These are phyloP conservation scores for Sterrhoptilus dennistouni DNA, from an alignment of 2,113 vertebrate genomes.

Conservation along the genomic window DNA sequence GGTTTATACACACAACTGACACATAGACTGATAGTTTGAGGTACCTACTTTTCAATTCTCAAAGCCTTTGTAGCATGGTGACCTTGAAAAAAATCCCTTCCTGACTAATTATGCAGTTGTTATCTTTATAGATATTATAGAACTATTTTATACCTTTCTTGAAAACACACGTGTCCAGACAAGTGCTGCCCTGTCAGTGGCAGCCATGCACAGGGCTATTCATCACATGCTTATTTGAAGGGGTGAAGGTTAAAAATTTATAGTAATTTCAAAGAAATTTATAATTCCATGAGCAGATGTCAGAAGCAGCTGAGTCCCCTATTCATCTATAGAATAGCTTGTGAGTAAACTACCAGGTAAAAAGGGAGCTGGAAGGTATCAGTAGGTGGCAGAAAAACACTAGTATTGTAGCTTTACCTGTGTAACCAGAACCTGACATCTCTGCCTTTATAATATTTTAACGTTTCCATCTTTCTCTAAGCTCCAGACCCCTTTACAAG, in stretches of 20 bases:
- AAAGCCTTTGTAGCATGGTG: not conserved
- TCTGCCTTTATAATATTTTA: not conserved
- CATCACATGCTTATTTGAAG: not conserved
- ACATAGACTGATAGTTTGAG: not conserved
- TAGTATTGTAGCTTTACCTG: not conserved
- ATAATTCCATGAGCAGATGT: not conserved
- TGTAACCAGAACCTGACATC: not conserved
- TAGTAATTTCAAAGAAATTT: not conserved
- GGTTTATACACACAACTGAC: not conserved
- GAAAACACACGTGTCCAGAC: not conserved
- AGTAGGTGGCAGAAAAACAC: not conserved
- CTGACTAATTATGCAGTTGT: not conserved
- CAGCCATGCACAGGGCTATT: not conserved
- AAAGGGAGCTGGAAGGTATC: not conserved
- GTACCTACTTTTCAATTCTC: not conserved
- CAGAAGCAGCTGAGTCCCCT: not conserved
- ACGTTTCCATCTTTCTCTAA: not conserved
- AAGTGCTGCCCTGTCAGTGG: not conserved
- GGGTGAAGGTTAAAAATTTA: not conserved
- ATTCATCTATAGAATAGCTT: not conserved
- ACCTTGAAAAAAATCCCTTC: not conserved
- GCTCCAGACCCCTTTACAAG: not conserved
- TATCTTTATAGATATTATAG: not conserved
- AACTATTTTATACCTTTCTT: not conserved
- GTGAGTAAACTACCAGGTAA: not conserved